A percentile compares a stretch with the other conserved stretches of the same genome.
Evolutionary conservation across 2,113 vertebrate species (phyloP).

Genomic region (Hippopotamus amphibius): DNA sequence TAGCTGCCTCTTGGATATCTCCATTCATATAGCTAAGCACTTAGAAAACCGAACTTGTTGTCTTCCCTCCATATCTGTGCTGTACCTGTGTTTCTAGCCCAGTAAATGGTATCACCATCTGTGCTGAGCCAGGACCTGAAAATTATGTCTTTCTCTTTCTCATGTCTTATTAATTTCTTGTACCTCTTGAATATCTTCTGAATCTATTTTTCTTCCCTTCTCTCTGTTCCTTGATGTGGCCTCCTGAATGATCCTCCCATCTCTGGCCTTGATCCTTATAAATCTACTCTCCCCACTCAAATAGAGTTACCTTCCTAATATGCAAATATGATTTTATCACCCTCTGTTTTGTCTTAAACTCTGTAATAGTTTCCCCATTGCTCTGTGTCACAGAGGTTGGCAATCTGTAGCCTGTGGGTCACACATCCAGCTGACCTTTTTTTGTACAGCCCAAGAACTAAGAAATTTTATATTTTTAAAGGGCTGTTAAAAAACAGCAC

Average conservation of each 20-base stretch:
- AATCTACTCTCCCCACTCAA: background rate
- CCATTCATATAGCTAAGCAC: background rate
- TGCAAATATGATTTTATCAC: background rate
- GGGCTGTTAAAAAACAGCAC: background rate
- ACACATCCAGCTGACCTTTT: background rate
- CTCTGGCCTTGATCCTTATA: background rate
- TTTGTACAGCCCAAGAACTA: background rate
- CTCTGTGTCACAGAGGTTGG: background rate
- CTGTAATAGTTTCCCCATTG: background rate
- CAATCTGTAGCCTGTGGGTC: background rate
- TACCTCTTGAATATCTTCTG: background rate
- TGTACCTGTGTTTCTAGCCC: background rate
- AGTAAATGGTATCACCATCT: background rate
- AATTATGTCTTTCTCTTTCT: background rate
- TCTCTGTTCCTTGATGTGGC: background rate
- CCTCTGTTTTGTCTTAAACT: background rate
- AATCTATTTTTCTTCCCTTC: background rate
- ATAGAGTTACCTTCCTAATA: background rate
- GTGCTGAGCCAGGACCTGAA: background rate
- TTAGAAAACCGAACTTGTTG: background rate
- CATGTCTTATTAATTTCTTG: background rate
- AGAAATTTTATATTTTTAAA: slow-evolving; percentile 47
- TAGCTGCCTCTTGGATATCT: background rate
- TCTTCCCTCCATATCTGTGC: background rate
- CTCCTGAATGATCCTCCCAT: background rate